Conservation (phyloP, 2,888 invertebrate species). For the Drosophila demipolita region DNA sequence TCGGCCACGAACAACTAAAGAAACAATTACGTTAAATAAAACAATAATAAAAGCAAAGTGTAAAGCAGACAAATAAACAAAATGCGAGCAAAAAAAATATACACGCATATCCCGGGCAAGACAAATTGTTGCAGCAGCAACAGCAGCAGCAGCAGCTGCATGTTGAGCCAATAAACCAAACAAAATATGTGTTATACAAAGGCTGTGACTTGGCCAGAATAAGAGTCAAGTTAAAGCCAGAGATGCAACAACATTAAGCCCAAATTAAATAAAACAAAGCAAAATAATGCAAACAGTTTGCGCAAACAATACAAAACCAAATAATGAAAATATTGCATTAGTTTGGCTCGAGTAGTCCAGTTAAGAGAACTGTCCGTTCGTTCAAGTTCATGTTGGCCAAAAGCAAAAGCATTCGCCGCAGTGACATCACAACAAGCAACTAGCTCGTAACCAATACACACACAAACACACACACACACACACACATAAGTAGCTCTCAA, state of each 20-base stretch:
- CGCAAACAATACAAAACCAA: slow-evolving; percentile 60
- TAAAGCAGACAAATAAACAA: slow-evolving; percentile 68
- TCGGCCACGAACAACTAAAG: slow-evolving; percentile 52
- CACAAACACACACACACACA: slow-evolving; percentile 15
- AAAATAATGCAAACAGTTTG: slow-evolving; percentile 57
- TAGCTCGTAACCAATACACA: slow-evolving; percentile 63
- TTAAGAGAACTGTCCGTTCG: slow-evolving; percentile 11
- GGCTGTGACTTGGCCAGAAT: slow-evolving; percentile 9
- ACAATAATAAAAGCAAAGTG: slow-evolving; percentile 63
- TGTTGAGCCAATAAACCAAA: slow-evolving; percentile 74
- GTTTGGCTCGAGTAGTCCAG: slow-evolving; percentile 39
- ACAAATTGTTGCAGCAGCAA: slow-evolving; percentile 76
- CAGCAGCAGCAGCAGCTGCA: slow-evolving; percentile 66
- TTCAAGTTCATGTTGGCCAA: slow-evolving; percentile 40
- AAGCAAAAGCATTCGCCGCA: slow-evolving; percentile 78
- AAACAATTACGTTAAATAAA: slow-evolving; percentile 79
- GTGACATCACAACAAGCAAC: slow-evolving; percentile 65
- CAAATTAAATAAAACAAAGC: slow-evolving; percentile 71
- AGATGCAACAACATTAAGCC: slow-evolving; percentile 69
- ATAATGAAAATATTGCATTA: slow-evolving; percentile 82
- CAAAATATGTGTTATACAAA: slow-evolving; percentile 24
- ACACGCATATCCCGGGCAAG: slow-evolving; percentile 56
- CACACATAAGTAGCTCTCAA: slow-evolving; percentile 16
- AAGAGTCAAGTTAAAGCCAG: slow-evolving; percentile 13
- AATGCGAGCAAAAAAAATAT: slow-evolving; percentile 53